A percentile compares a stretch with the other conserved stretches of the same genome.
phyloP scores from a whole-genome alignment of 2,888 invertebrate genomes.

The Ischnura elegans region DNA sequence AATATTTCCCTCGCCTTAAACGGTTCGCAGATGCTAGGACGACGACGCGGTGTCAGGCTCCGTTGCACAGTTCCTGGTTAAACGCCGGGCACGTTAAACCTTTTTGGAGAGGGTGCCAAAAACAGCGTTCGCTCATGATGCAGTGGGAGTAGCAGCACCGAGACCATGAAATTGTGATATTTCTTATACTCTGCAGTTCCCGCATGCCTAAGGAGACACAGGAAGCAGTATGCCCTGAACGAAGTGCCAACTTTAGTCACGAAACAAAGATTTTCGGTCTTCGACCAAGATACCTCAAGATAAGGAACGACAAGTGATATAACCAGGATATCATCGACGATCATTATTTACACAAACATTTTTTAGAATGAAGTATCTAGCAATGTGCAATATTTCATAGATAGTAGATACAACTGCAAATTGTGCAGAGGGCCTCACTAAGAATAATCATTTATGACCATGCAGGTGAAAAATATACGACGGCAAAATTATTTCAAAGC shows the following conservation, averaged over 20 bases:
- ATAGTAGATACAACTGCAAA: too few relatives aligned
- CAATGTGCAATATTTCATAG: too few relatives aligned
- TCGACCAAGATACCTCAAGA: too few relatives aligned
- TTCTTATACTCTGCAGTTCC: background rate
- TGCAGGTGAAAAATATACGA: too few relatives aligned
- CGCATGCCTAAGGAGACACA: background rate
- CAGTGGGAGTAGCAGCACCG: background rate
- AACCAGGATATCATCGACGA: too few relatives aligned
- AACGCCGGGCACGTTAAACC: conserved; percentile 11
- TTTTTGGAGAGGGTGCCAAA: conserved; percentile 39
- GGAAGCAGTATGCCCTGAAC: background rate
- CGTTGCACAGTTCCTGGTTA: conserved; percentile 45
- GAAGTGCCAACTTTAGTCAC: background rate
- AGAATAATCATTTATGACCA: too few relatives aligned
- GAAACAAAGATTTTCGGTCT: too few relatives aligned
- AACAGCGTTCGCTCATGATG: conserved; percentile 31
- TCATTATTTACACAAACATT: too few relatives aligned
- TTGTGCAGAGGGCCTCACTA: too few relatives aligned
- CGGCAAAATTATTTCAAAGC: too few relatives aligned
- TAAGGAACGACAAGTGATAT: too few relatives aligned
- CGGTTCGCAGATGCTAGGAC: background rate
- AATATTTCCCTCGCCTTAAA: conserved; percentile 50
- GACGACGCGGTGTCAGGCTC: conserved; percentile 47
- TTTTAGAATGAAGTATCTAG: too few relatives aligned
- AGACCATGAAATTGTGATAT: conserved; percentile 27